Evolutionary conservation across 2,797 vertebrate species (phyloP).

Genomic region (Chanos chanos): DNA sequence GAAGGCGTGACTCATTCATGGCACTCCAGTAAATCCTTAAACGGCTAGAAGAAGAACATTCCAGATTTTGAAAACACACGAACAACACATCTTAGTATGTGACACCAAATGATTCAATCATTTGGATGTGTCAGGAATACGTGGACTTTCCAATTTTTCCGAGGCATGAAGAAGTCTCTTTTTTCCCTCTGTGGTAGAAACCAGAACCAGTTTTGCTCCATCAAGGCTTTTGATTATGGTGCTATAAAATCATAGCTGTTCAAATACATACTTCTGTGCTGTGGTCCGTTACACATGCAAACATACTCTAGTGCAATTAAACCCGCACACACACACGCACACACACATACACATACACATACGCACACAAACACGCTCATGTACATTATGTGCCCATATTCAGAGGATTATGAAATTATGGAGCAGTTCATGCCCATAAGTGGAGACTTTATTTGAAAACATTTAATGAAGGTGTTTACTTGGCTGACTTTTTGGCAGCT

Average conservation of each 20-base stretch:
- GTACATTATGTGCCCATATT: constrained; percentile 31
- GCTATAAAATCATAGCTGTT: neutral
- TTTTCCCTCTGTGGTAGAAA: too few relatives aligned
- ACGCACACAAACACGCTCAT: constrained; percentile 14
- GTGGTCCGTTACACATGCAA: constrained; percentile 6
- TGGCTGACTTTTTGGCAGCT: constrained; percentile 50
- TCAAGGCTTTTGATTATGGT: too few relatives aligned
- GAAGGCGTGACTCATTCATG: constrained; percentile 21
- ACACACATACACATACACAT: neutral
- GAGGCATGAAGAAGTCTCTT: too few relatives aligned
- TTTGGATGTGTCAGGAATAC: too few relatives aligned
- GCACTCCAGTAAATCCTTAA: too few relatives aligned
- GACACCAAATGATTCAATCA: too few relatives aligned
- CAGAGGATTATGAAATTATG: constrained; percentile 38
- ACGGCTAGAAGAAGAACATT: too few relatives aligned
- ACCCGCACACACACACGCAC: neutral
- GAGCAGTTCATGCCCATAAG: constrained; percentile 36
- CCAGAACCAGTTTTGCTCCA: too few relatives aligned
- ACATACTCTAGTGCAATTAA: constrained; percentile 2
- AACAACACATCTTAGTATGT: too few relatives aligned
- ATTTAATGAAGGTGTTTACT: constrained; percentile 57
- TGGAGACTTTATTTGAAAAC: constrained; percentile 49
- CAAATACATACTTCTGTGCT: neutral
- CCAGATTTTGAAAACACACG: too few relatives aligned
- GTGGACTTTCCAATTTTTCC: too few relatives aligned